Conservation (phyloP, 2,113 vertebrate genomes). For the Cavia porcellus region DNA sequence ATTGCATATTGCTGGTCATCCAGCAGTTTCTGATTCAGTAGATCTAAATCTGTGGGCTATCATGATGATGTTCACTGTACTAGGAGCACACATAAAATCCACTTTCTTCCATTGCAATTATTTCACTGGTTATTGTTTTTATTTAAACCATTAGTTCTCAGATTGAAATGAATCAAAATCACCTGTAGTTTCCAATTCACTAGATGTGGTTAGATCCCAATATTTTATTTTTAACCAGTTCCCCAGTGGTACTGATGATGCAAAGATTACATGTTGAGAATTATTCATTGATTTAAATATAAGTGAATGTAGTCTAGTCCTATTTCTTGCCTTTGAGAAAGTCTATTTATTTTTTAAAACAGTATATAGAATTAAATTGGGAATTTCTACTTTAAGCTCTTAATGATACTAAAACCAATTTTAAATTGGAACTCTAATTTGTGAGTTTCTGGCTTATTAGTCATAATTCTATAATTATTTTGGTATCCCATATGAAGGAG, state of each 20-base stretch:
- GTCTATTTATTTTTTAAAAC: background rate
- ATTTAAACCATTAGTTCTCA: background rate
- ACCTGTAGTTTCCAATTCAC: background rate
- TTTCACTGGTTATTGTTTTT: background rate
- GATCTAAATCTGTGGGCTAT: background rate
- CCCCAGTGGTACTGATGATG: background rate
- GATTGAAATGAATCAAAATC: background rate
- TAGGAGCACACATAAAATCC: background rate
- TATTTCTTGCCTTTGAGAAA: background rate
- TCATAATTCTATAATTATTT: background rate
- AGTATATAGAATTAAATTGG: background rate
- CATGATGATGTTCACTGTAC: background rate
- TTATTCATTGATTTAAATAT: background rate
- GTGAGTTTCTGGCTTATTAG: constrained; percentile 8
- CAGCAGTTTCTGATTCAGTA: background rate
- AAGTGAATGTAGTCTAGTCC: background rate
- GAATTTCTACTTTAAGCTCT: background rate
- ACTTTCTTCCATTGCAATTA: background rate
- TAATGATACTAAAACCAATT: background rate
- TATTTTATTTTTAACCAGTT: background rate
- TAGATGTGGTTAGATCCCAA: background rate
- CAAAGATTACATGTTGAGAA: background rate
- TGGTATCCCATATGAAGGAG: background rate
- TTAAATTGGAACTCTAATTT: background rate
- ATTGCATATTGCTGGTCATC: background rate